Conservation (phyloP, 2,113 vertebrate species). For the Brachyhypopomus gauderio region DNA sequence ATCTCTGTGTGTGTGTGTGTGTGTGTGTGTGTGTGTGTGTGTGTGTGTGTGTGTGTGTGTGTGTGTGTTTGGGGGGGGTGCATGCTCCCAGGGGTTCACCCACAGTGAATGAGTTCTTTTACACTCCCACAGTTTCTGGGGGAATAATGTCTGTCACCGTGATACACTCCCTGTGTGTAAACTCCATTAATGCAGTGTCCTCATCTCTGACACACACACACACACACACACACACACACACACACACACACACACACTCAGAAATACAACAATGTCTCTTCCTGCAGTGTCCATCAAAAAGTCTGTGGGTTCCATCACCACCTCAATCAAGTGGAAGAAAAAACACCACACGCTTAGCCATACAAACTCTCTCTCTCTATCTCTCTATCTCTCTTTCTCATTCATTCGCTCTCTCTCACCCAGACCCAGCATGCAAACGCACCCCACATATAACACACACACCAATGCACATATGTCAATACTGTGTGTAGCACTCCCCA, state of each 20-base stretch:
- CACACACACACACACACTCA: conserved; percentile 32
- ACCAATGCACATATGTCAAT: conserved; percentile 14
- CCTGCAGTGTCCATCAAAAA: conserved; percentile 36
- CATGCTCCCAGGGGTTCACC: neutral
- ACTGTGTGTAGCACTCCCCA: neutral
- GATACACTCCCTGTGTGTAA: conserved; percentile 66
- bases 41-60: neutral
- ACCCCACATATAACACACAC: neutral
- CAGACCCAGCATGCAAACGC: too few relatives aligned
- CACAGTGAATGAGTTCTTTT: conserved; percentile 65
- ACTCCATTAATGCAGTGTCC: conserved; percentile 70
- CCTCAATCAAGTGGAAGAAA: conserved; percentile 41
- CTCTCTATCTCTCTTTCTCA: too few relatives aligned
- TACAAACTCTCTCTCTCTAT: conserved; percentile 23
- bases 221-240: conserved; percentile 15
- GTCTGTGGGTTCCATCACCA: conserved; percentile 26
- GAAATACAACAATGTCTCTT: conserved; percentile 9
- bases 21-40: conserved; percentile 32
- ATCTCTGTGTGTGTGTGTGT: conserved; percentile 13
- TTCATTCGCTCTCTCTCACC: too few relatives aligned
- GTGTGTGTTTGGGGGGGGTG: conserved; percentile 8
- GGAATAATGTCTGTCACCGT: conserved; percentile 66
- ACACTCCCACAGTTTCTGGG: conserved; percentile 59
- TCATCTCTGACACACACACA: conserved; percentile 66
- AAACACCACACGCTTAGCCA: conserved; percentile 24